Base-by-base conservation (phyloP, 2,797 vertebrate species). In the Rhinichthys osculus region DNA sequence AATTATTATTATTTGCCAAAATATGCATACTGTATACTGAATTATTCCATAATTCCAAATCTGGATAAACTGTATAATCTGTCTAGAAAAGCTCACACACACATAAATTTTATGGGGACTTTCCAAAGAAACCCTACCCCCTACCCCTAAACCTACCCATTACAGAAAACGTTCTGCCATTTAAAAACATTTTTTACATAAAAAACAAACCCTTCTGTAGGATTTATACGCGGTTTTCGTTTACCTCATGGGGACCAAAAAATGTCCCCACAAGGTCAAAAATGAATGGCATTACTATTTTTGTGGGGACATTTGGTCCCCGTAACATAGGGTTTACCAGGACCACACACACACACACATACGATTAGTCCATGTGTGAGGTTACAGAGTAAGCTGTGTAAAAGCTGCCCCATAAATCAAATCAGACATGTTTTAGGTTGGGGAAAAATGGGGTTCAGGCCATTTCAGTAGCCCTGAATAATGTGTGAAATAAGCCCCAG, bases 331-430 rank as follows among this genome's bases (percentile, higher is more conserved):
- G 54, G 21, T n/a, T 57, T 57, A 54, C 54, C 21, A 23, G 54
- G 54, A 23, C 52, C 42, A 11, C 9, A 11, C 10, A 11, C 42
- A 11, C 42, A 9, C 40, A 9, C 40, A 10, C 42, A 42, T 2
- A 13, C 44, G 78, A 78, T 82, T 66, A 86, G 21, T 85, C 19
- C 57, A 47, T 66, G 64, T 87, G 57, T 83, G 85, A 80, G 71
- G 80, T 85, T 78, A 78, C 82, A 83, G 69, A 81, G 44, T 87
- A 84, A 82, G 69, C 85, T 74, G 83, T 76, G 59, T 85, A 83
- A 89, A 85, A 87, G 47, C 80, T 88, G 80, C 82, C 82, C 88
- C 89, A 90, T 90, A 89, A 89, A 90, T 90, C 88, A 89, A 84
- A 77, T 50, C 76, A 40, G 87, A 78, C 88, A 80, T 85, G 79